These are phyloP conservation scores for Zalophus californianus DNA, from an alignment of 2,797 vertebrate genomes.

Conservation along the genomic window DNA sequence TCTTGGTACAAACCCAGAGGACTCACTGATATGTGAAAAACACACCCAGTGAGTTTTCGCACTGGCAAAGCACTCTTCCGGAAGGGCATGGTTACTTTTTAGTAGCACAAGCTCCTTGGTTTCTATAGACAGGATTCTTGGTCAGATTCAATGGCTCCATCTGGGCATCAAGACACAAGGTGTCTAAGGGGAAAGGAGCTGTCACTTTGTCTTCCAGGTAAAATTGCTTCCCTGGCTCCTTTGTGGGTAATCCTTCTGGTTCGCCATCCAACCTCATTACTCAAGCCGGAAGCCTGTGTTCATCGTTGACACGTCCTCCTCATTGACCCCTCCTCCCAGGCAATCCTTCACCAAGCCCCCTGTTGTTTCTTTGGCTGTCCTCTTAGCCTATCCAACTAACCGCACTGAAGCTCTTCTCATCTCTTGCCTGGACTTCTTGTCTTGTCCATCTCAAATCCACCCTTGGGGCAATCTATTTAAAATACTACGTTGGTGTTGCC, in stretches of 20 bases:
- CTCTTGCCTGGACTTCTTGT: neutral
- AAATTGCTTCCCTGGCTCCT: neutral
- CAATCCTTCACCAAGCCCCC: neutral
- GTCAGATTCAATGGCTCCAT: neutral
- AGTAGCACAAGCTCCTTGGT: neutral
- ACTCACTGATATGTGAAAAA: neutral
- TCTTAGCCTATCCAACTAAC: neutral
- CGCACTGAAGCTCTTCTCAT: neutral
- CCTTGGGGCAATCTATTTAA: neutral
- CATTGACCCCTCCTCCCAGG: fast-evolving
- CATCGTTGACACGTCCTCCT: neutral
- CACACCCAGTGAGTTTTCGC: neutral
- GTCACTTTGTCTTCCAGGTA: neutral
- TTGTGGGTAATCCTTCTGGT: neutral
- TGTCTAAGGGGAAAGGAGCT: neutral
- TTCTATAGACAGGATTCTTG: neutral
- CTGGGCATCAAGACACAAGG: neutral
- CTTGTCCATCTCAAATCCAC: neutral
- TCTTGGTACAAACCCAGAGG: neutral
- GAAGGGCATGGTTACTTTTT: neutral
- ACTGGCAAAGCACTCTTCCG: neutral
- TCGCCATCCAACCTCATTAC: neutral
- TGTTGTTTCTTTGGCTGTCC: neutral
- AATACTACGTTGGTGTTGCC: neutral
- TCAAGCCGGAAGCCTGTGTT: neutral